Percentiles rank a stretch among this genome's conserved stretches.
These are phyloP conservation scores for Xerus inauris DNA, from an alignment of 2,113 vertebrate genomes.

Conservation along the genomic window DNA sequence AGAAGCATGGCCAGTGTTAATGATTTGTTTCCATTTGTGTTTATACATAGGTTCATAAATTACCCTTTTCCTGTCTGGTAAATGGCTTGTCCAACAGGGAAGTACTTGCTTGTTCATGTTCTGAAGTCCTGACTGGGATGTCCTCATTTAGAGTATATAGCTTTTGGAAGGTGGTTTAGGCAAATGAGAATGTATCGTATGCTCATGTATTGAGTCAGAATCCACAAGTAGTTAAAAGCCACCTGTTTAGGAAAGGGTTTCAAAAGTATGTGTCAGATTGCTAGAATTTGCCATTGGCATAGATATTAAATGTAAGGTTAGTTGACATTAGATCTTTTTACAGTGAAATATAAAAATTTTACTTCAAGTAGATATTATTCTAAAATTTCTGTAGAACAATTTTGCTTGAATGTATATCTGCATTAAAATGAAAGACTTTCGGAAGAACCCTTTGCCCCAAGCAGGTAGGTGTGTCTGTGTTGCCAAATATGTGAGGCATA, in stretches of 20 bases:
- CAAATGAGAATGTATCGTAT: neutral
- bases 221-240: neutral
- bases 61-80: neutral
- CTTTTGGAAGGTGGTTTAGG: neutral
- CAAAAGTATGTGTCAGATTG: neutral
- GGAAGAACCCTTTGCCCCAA: neutral
- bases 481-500: neutral
- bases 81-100: neutral
- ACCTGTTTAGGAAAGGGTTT: slow-evolving; percentile 33
- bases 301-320: neutral
- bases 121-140: neutral
- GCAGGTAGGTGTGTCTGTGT: neutral
- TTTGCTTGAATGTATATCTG: neutral
- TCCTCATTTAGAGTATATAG: neutral
- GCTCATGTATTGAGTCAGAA: neutral
- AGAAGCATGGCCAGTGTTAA: accelerated
- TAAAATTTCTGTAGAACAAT: neutral
- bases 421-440: neutral
- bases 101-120: neutral
- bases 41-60: neutral
- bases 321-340: neutral
- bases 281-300: neutral
- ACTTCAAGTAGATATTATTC: neutral
- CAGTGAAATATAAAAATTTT: neutral
- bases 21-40: neutral